Conservation (phyloP, 2,797 vertebrate species). For the Arnoldichthys spilopterus region DNA sequence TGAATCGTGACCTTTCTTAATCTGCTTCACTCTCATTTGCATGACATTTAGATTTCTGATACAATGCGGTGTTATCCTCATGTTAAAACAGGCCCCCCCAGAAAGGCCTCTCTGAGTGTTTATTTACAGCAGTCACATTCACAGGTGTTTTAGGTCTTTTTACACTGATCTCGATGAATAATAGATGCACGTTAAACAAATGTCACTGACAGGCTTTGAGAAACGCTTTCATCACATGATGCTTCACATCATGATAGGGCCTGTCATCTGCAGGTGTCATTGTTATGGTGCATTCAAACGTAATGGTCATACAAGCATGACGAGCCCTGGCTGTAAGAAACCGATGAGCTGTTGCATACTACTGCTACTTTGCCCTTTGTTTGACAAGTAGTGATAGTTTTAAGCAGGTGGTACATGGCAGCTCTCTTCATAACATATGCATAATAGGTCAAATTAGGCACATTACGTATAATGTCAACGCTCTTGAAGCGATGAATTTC, state of each 20-base stretch:
- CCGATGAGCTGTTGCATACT: slow-evolving; percentile 43
- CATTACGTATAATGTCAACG: neutral
- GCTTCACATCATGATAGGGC: slow-evolving; percentile 17
- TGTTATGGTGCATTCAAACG: slow-evolving; percentile 43
- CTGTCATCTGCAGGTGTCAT: slow-evolving; percentile 49
- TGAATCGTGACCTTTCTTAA: slow-evolving; percentile 61
- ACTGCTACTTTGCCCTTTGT: slow-evolving; percentile 31
- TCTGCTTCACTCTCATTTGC: slow-evolving; percentile 55
- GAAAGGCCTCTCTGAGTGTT: neutral
- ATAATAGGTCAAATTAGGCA: slow-evolving; percentile 12
- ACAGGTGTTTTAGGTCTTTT: neutral
- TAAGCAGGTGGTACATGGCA: slow-evolving; percentile 37
- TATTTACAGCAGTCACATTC: neutral
- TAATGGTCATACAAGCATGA: slow-evolving; percentile 45
- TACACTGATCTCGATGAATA: neutral
- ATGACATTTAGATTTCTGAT: slow-evolving; percentile 59
- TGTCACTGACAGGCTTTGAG: neutral
- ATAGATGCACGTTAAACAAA: neutral
- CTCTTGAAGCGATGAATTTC: slow-evolving; percentile 6
- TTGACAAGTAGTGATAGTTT: slow-evolving; percentile 20
- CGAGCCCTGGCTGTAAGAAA: slow-evolving; percentile 7
- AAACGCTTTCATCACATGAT: neutral
- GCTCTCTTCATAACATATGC: slow-evolving; percentile 35
- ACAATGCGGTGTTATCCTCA: slow-evolving; percentile 37
- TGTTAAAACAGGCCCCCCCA: slow-evolving; percentile 15